Percentiles rank a stretch among this genome's conserved stretches.
These are phyloP conservation scores for Notoglanidium macrostoma DNA, from an alignment of 2,797 vertebrate genomes.

Conservation along the genomic window DNA sequence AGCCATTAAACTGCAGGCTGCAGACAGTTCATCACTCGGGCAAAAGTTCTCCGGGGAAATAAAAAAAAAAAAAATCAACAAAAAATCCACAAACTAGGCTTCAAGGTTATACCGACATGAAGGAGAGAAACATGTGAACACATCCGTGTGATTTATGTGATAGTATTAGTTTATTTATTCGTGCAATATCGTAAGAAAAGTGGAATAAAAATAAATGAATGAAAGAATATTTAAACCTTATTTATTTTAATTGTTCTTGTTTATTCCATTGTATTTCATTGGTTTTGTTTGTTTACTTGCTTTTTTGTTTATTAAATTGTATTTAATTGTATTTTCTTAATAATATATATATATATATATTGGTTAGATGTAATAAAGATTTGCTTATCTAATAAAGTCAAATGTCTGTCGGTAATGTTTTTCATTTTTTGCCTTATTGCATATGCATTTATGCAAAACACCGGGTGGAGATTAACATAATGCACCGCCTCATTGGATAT, in stretches of 20 bases:
- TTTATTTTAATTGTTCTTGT: background rate
- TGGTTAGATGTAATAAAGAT: background rate
- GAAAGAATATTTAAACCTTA: background rate
- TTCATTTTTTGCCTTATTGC: background rate
- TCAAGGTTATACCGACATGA: background rate
- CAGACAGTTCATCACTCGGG: background rate
- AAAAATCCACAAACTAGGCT: background rate
- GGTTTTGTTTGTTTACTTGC: background rate
- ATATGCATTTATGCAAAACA: background rate
- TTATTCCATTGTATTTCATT: background rate
- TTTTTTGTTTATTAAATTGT: background rate
- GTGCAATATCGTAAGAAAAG: background rate
- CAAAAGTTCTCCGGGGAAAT: background rate
- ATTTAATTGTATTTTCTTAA: background rate
- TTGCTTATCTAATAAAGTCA: background rate
- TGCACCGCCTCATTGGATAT: background rate
- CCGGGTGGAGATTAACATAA: background rate
- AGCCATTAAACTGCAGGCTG: background rate
- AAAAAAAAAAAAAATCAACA: background rate
- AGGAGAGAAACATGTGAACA: background rate
- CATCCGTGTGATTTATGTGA: background rate
- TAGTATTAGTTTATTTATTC: background rate
- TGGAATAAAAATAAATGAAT: background rate
- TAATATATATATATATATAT: no score
- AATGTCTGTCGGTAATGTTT: background rate